A percentile compares a stretch with the other conserved stretches of the same genome.
phyloP scores from a whole-genome alignment of 2,888 invertebrate genomes.

The Tinea trinotella region DNA sequence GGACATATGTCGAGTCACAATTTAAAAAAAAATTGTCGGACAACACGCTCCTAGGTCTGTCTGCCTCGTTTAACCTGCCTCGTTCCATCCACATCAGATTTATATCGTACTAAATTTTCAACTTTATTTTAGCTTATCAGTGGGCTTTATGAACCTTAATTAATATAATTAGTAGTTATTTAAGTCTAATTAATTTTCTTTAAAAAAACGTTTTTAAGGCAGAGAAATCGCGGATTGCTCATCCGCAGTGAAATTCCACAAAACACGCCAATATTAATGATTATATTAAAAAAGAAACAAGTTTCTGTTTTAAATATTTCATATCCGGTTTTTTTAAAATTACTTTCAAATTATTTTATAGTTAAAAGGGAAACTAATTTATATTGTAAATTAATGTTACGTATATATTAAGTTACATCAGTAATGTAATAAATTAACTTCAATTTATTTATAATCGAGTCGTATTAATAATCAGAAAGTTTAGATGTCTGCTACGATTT shows the following conservation, averaged over 20 bases:
- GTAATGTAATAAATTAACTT: neutral
- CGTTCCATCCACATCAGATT: too few relatives aligned
- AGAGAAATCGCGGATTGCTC: slow-evolving; percentile 14
- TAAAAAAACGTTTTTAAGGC: too few relatives aligned
- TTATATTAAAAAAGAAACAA: neutral
- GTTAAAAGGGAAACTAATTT: slow-evolving; percentile 14
- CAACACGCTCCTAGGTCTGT: too few relatives aligned
- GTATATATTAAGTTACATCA: neutral
- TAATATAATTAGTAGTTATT: too few relatives aligned
- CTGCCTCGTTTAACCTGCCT: too few relatives aligned
- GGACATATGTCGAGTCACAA: too few relatives aligned
- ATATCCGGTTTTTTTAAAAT: slow-evolving; percentile 13
- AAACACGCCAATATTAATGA: slow-evolving; percentile 11
- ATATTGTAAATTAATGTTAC: slow-evolving; percentile 8
- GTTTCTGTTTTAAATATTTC: slow-evolving; percentile 3
- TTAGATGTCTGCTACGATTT: too few relatives aligned
- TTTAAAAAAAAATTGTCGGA: too few relatives aligned
- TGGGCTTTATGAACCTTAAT: too few relatives aligned
- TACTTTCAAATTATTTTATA: slow-evolving; percentile 17
- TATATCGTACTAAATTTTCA: too few relatives aligned
- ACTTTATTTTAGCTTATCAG: too few relatives aligned
- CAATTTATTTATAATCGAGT: neutral
- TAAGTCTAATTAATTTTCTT: too few relatives aligned
- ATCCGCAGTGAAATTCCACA: slow-evolving; percentile 17
- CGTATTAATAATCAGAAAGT: neutral